phyloP scores from a whole-genome alignment of 2,113 vertebrate genomes.

The Cinclus cinclus region DNA sequence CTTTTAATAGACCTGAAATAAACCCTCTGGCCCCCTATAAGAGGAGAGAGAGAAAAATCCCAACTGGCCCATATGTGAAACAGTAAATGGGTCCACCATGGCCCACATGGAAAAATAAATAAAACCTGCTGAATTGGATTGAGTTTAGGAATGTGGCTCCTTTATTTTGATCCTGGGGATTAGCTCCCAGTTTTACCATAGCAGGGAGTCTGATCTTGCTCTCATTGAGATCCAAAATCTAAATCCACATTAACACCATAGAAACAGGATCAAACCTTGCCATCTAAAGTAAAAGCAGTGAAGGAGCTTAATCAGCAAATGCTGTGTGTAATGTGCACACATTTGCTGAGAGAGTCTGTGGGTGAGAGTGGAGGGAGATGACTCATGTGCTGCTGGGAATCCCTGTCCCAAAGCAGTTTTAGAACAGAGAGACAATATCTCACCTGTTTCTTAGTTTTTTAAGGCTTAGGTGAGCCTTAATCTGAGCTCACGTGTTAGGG shows the following conservation, averaged over 20 bases:
- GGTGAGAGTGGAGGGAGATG: not conserved
- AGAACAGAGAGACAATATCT: not conserved
- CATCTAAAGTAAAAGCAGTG: constrained; percentile 27
- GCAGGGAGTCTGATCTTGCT: constrained; percentile 61
- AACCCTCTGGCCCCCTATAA: constrained; percentile 23
- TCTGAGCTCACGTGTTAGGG: not conserved
- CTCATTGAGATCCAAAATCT: constrained; percentile 50
- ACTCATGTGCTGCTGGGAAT: fast-evolving
- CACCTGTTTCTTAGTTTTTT: not conserved
- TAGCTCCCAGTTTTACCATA: constrained; percentile 66
- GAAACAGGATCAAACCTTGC: constrained; percentile 50
- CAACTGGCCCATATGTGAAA: constrained; percentile 48
- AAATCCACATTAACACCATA: constrained; percentile 59
- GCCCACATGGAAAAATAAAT: constrained; percentile 67
- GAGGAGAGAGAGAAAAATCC: constrained; percentile 33
- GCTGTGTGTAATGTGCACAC: not conserved
- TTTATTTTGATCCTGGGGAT: constrained; percentile 66
- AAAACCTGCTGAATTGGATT: constrained; percentile 65
- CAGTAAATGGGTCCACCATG: constrained; percentile 62
- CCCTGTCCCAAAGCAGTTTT: not conserved
- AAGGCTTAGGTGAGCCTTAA: not conserved
- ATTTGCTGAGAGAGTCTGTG: not conserved
- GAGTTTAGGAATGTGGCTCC: constrained; percentile 55
- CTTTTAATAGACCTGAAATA: constrained; percentile 51
- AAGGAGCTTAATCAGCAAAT: not conserved